These are phyloP conservation scores for Paramormyrops hopkinsi DNA, from an alignment of 2,797 vertebrate species.

Conservation along the genomic window DNA sequence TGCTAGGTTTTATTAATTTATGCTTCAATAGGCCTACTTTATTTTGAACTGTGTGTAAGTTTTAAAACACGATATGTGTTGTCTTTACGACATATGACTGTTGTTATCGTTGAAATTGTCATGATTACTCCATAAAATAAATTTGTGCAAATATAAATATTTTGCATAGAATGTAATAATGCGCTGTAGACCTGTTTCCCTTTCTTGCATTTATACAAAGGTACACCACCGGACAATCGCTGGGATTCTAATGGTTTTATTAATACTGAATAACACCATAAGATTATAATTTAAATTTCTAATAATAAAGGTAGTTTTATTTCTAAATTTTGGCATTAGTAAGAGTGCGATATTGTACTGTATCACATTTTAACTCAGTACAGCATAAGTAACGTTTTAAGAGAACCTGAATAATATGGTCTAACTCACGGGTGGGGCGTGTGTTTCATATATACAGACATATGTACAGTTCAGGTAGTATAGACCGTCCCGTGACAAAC, in stretches of 20 bases:
- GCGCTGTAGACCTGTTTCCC: background rate
- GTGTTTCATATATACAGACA: constrained; percentile 30
- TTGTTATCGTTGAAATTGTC: background rate
- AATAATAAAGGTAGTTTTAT: constrained; percentile 44
- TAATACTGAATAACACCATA: constrained; percentile 72
- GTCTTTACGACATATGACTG: background rate
- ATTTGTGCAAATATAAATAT: background rate
- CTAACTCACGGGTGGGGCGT: constrained; percentile 22
- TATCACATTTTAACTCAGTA: constrained; percentile 46
- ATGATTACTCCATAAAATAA: background rate
- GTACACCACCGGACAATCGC: background rate
- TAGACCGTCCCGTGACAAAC: constrained; percentile 23
- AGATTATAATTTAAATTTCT: constrained; percentile 57
- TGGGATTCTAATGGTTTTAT: constrained; percentile 72
- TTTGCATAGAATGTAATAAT: background rate
- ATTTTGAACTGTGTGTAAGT: background rate
- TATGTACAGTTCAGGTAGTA: constrained; percentile 32
- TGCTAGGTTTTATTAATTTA: background rate
- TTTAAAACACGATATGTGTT: background rate
- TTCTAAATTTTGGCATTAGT: constrained; percentile 33
- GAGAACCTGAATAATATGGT: constrained; percentile 32
- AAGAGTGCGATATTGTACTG: constrained; percentile 30
- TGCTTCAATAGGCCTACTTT: background rate
- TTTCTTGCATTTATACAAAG: background rate
- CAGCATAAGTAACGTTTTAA: constrained; percentile 72